Evolutionary conservation across 2,888 invertebrate genomes (phyloP).

Genomic region (Synergus itoensis): DNA sequence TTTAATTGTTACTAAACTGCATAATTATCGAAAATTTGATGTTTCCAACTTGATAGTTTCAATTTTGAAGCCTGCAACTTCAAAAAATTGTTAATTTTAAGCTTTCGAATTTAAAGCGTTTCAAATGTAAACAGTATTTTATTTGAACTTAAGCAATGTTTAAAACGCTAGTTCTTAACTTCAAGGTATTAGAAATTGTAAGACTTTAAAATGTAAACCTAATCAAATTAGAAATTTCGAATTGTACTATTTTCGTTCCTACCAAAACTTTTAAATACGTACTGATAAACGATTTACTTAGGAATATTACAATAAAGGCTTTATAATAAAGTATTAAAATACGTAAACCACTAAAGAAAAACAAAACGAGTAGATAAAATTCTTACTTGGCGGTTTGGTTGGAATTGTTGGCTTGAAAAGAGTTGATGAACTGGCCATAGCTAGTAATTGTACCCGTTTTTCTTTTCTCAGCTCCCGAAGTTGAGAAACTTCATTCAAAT

Average conservation of each 20-base stretch:
- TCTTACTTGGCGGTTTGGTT: slow-evolving; percentile 64
- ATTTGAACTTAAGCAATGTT: neutral
- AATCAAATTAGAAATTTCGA: neutral
- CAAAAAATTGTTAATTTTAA: neutral
- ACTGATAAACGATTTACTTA: neutral
- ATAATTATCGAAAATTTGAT: slow-evolving; percentile 3
- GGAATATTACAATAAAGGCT: neutral
- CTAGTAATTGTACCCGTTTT: slow-evolving; percentile 77
- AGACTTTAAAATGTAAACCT: neutral
- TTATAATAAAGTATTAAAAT: neutral
- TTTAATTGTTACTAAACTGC: neutral
- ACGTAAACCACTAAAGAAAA: neutral
- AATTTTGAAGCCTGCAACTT: slow-evolving; percentile 7
- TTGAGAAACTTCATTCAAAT: slow-evolving; percentile 78
- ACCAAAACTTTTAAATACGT: neutral
- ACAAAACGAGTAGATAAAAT: neutral
- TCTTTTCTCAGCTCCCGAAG: slow-evolving; percentile 78
- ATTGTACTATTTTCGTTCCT: no score
- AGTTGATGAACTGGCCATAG: slow-evolving; percentile 71
- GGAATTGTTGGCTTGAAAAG: slow-evolving; percentile 63
- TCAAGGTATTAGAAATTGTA: neutral
- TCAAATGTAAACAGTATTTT: neutral
- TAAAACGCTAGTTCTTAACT: neutral
- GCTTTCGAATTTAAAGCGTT: neutral
- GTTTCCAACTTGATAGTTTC: neutral